Base-by-base conservation (phyloP, 2,888 invertebrate species). In the Cephus pulcher region DNA sequence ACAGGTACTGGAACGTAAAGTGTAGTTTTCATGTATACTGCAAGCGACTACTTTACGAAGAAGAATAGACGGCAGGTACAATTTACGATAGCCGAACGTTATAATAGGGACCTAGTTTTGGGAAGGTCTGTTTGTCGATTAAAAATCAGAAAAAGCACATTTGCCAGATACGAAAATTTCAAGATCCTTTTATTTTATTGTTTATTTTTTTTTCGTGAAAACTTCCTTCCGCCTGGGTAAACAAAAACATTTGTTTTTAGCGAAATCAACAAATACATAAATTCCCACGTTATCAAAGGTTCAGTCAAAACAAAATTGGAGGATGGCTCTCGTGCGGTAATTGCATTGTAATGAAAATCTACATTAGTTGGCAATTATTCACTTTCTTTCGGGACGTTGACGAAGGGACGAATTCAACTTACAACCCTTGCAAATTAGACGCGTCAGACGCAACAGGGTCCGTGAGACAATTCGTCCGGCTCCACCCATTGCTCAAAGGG, bases 401-500 rank as follows among this genome's bases (percentile, higher is more conserved):
- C 23, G 2, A 2, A 23, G 9, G 37, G 37, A 56, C 0, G 9
- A 6, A 15, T 56, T 56, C 6, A 56, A 9, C 56, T 56, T 56
- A 6, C 23, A 15, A 23, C 56, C 56, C 56, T 56, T 56, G 70
- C 4, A 32, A 71, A 71, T 71, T 71, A 75, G 69, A 74, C 32
- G 73, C 73, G 73, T 73, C 78, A 76, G 78, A n/a, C 15, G 69
- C 71, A 68, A 30, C 68, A 78, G 71, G 32, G 69, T 56, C 35
- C 40, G 75, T 80, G 40, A 34, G 23, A 40, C 73, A 75, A 68
- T 32, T 78, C 32, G n/a, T 75, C 12, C 70, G 68, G 12, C 71
- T 56, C 68, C 37, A 30, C 30, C 69, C 75, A 75, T 79, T 80
- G 75, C 74, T 75, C 79, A 78, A 56, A 69, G 69, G 23, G 32